Evolutionary conservation across 2,797 vertebrate genomes (phyloP).

Genomic region (Eutrigla gurnardus): DNA sequence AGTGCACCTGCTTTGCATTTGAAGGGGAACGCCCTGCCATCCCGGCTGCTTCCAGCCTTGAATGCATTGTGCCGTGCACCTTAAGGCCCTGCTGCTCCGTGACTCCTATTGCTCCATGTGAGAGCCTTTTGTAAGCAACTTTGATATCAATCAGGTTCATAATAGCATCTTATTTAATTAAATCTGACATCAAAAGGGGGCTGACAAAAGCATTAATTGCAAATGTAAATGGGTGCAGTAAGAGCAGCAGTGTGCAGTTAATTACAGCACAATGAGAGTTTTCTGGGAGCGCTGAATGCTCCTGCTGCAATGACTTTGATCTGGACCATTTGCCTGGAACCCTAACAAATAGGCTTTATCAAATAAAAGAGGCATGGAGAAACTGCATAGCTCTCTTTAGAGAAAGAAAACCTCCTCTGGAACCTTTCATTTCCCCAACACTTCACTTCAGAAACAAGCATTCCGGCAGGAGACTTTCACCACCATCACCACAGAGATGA

Average conservation of each 20-base stretch:
- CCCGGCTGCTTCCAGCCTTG: conserved; percentile 15
- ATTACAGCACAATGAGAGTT: conserved; percentile 63
- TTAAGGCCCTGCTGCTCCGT: conserved; percentile 23
- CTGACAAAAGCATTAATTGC: conserved; percentile 68
- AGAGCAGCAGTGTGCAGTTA: conserved; percentile 54
- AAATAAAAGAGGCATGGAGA: conserved; percentile 45
- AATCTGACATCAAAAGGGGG: conserved; percentile 68
- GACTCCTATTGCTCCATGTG: conserved; percentile 10
- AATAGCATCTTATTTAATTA: conserved; percentile 68
- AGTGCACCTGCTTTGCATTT: conserved; percentile 40
- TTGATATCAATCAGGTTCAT: conserved; percentile 65
- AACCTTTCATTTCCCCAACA: conserved; percentile 22
- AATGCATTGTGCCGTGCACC: conserved; percentile 32
- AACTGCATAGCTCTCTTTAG: conserved; percentile 7
- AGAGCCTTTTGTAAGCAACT: conserved; percentile 51
- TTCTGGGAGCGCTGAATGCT: conserved; percentile 40
- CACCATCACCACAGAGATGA: conserved; percentile 19
- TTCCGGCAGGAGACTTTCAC: conserved; percentile 22
- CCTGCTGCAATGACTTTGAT: conserved; percentile 63
- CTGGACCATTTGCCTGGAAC: conserved; percentile 64
- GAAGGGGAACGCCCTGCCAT: conserved; percentile 16
- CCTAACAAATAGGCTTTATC: conserved; percentile 61
- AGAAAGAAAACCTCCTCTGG: conserved; percentile 7
- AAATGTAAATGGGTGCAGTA: conserved; percentile 69
- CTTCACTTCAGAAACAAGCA: conserved; percentile 19